phyloP scores from a whole-genome alignment of 2,797 vertebrate genomes.

The Acropternis orthonyx region DNA sequence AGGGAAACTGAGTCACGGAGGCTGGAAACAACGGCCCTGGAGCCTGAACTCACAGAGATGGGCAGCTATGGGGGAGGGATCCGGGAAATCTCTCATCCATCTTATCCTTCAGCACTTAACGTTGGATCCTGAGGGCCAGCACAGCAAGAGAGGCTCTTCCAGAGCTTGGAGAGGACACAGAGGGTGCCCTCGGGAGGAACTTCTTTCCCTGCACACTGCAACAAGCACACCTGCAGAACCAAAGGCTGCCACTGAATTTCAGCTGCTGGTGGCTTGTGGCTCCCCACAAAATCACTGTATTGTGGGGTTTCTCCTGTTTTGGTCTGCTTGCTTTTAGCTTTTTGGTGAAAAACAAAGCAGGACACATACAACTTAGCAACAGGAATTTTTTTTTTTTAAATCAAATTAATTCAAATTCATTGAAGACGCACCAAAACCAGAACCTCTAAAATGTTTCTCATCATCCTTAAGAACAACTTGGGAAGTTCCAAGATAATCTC shows the following conservation, averaged over 20 bases:
- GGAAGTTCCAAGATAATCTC: not conserved
- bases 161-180: not conserved
- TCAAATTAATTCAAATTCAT: not conserved
- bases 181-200: not conserved
- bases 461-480: not conserved
- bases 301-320: not conserved
- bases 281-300: not conserved
- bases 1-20: not conserved
- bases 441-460: not conserved
- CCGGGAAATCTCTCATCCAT: not conserved
- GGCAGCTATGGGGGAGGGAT: not conserved
- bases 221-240: not conserved
- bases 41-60: not conserved
- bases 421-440: not conserved
- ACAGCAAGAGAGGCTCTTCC: not conserved
- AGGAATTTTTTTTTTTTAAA: not conserved
- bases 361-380: not conserved
- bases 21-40: fast-evolving
- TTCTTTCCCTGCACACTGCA: not conserved
- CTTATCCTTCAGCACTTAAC: not conserved
- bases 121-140: not conserved
- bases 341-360: not conserved
- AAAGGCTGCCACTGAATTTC: not conserved
- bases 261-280: not conserved
- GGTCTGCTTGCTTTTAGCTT: not conserved